Conservation (phyloP, 2,797 vertebrate species). For the Orestias chungarensis region DNA sequence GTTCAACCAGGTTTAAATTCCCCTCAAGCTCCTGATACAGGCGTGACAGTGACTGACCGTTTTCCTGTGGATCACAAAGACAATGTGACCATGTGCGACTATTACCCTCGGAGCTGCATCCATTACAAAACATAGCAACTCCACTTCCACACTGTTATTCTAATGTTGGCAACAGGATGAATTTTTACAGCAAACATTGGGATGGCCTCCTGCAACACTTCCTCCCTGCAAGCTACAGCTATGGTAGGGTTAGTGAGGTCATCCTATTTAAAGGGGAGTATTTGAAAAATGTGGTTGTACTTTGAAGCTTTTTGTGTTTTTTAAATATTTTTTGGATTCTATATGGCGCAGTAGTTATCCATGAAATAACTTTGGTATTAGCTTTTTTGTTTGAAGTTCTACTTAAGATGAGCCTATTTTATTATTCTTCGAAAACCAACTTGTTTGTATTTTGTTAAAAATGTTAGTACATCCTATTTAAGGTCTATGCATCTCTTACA, state of each 20-base stretch:
- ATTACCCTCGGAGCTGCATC: conserved; percentile 61
- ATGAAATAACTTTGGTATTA: background rate
- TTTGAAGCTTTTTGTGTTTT: background rate
- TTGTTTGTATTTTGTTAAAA: too few species aligned
- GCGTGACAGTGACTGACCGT: conserved; percentile 48
- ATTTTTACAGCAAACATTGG: conserved; percentile 37
- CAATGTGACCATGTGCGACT: conserved; percentile 59
- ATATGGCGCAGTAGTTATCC: background rate
- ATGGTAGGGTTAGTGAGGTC: conserved; percentile 20
- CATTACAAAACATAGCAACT: conserved; percentile 49
- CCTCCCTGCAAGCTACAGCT: conserved; percentile 35
- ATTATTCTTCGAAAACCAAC: too few species aligned
- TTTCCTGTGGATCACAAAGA: conserved; percentile 61
- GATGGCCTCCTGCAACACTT: conserved; percentile 34
- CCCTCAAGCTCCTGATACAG: conserved; percentile 53
- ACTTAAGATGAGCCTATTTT: background rate
- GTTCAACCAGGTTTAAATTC: conserved; percentile 40
- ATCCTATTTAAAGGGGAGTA: background rate
- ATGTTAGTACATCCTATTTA: too few species aligned
- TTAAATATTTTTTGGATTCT: background rate
- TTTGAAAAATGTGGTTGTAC: background rate
- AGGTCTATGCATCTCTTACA: background rate
- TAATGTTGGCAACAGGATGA: conserved; percentile 47
- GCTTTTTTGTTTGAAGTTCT: too few species aligned
- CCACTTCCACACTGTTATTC: conserved; percentile 59